These are phyloP conservation scores for Pelobates cultripes DNA, from an alignment of 2,797 vertebrate genomes.

Conservation along the genomic window DNA sequence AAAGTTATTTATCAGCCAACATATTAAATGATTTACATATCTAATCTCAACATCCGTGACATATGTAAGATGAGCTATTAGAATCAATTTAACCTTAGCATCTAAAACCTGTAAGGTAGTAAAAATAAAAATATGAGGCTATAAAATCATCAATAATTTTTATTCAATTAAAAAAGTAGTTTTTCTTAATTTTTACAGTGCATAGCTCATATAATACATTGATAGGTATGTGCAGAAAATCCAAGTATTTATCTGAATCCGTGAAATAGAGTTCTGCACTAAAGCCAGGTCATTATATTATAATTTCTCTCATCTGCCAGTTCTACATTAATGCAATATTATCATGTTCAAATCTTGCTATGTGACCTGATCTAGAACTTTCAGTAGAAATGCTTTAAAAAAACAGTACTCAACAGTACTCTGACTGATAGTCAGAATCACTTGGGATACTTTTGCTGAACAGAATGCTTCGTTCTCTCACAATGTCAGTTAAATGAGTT, in stretches of 20 bases:
- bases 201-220: too few relatives aligned
- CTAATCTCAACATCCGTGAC: too few relatives aligned
- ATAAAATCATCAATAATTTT: too few relatives aligned
- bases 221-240: not conserved
- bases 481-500: slow-evolving; percentile 30
- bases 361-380: slow-evolving; percentile 38
- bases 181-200: too few relatives aligned
- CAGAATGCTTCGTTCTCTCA: slow-evolving; percentile 26
- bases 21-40: too few relatives aligned
- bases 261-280: slow-evolving; percentile 18
- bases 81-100: too few relatives aligned
- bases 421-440: slow-evolving; percentile 42
- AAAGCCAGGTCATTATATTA: slow-evolving; percentile 21
- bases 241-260: not conserved
- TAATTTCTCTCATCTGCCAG: slow-evolving; percentile 16
- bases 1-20: too few relatives aligned
- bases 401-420: not conserved
- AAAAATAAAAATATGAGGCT: too few relatives aligned
- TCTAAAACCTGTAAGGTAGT: too few relatives aligned
- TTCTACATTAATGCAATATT: slow-evolving; percentile 45
- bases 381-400: slow-evolving; percentile 11
- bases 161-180: too few relatives aligned
- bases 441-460: slow-evolving; percentile 37
- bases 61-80: too few relatives aligned
- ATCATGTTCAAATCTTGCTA: slow-evolving; percentile 33